Percentiles rank a stretch among this genome's conserved stretches.
Evolutionary conservation across 2,797 vertebrate species (phyloP).

Genomic region (Gallinago stenura): DNA sequence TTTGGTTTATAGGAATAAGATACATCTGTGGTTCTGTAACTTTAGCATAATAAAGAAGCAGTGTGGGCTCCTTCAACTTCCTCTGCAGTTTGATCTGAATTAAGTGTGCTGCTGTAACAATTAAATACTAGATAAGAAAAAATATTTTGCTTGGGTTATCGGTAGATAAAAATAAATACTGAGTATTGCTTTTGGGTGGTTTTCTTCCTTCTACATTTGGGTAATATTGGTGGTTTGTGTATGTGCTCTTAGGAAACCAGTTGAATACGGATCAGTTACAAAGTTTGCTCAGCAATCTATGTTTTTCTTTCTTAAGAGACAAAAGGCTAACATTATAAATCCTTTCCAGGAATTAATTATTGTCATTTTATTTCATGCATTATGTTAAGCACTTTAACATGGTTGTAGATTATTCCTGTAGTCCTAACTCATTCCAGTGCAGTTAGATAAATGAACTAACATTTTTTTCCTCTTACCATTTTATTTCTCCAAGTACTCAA

Average conservation of each 20-base stretch:
- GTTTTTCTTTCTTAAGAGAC: background rate
- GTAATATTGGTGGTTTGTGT: background rate
- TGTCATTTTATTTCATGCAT: background rate
- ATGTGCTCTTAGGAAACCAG: background rate
- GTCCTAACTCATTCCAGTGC: background rate
- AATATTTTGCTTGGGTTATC: background rate
- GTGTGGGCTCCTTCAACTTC: background rate
- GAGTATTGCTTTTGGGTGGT: background rate
- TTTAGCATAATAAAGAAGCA: background rate
- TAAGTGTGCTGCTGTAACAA: background rate
- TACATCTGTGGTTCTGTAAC: background rate
- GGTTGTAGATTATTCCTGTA: background rate
- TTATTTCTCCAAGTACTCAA: background rate
- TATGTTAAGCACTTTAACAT: background rate
- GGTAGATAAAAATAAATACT: background rate
- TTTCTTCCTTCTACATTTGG: background rate
- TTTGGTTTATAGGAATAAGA: background rate
- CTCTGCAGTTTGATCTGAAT: background rate
- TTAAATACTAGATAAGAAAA: background rate
- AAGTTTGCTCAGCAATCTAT: background rate
- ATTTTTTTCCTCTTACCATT: background rate
- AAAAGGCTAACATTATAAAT: background rate
- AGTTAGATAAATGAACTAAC: background rate
- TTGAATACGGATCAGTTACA: background rate
- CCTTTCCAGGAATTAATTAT: background rate